Base-by-base conservation (phyloP, 2,888 invertebrate species). In the Eilema depressum region DNA sequence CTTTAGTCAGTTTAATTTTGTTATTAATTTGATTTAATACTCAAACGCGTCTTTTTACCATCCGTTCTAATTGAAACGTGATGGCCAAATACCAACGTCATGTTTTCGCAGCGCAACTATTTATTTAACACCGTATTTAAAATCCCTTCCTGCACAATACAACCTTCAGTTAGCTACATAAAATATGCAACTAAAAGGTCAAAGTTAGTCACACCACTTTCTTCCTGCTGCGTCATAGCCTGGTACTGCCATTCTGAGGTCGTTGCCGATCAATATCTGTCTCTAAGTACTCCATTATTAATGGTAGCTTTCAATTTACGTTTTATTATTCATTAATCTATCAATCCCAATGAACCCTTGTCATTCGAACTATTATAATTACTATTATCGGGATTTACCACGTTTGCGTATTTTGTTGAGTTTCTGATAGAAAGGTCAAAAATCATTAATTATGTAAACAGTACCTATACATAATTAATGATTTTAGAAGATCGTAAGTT, bases 161-260 rank as follows among this genome's bases (percentile, higher is more conserved):
- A 59, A 69, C 69, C 65, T 26, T 66, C 57, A 12, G 26, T 14
- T 25, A 17, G 17, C 26, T 23, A 14, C 53, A 64, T 62, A 33
- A 59, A 63, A 61, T 56, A 67, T 53, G 25, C 30, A 53, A 41
- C 20, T 60, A 23, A 67, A 76, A 77, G 76, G 79, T 74, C 70
- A 76, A 63, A 23, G 65, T 70, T 57, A 7, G 10, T 62, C 37
- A 61, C 66, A 33, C 69, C 61, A 25, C 63, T 75, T 80, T 75
- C 69, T 80, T 78, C 75, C 80, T 74, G 23, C 68, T 77, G 17
- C 68, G 71, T 77, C 75, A 74, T 8, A 14, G 4, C 70, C 63
- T 63, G 57, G 66, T 28, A n/a, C 56, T 71, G 60, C 64, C 78
- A 67, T 75, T 74, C 71, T 70, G 71, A 71, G 53, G 69, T 77